phyloP scores from a whole-genome alignment of 2,888 invertebrate species.

The Leptopilina myrica region DNA sequence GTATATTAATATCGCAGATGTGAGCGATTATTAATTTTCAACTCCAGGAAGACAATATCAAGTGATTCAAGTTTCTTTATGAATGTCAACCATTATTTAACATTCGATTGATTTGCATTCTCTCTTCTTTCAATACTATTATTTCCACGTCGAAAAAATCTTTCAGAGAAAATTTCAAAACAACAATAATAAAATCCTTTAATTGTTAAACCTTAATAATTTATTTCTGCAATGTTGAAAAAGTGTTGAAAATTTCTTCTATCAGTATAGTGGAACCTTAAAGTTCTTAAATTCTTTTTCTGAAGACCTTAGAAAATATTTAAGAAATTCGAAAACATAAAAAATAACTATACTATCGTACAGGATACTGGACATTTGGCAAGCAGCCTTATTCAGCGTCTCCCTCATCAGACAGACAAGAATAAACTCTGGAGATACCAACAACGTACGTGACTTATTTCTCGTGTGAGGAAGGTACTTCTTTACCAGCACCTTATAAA shows the following conservation, averaged over 20 bases:
- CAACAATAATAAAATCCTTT: too few species aligned
- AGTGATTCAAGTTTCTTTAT: conserved; percentile 24
- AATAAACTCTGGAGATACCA: conserved; percentile 70
- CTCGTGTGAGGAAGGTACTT: conserved; percentile 42
- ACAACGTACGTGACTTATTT: conserved; percentile 52
- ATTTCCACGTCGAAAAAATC: not conserved
- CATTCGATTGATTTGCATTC: not conserved
- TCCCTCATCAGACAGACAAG: conserved; percentile 63
- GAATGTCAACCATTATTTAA: conserved; percentile 27
- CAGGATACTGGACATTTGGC: conserved; percentile 62
- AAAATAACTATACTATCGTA: conserved; percentile 57
- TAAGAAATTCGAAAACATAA: conserved; percentile 24
- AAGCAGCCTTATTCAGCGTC: conserved; percentile 61
- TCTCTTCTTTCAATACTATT: not conserved
- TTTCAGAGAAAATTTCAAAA: too few species aligned
- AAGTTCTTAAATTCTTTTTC: not conserved
- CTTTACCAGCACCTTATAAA: conserved; percentile 32
- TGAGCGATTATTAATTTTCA: not conserved
- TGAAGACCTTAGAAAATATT: conserved; percentile 11
- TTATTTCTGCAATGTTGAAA: too few species aligned
- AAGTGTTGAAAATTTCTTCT: not conserved
- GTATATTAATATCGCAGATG: conserved; percentile 24
- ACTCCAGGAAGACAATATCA: conserved; percentile 17
- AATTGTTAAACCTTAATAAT: too few species aligned
- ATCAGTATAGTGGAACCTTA: not conserved